These are phyloP conservation scores for Trissonchulus latispiculum DNA, from an alignment of 2,888 invertebrate species.

Conservation along the genomic window DNA sequence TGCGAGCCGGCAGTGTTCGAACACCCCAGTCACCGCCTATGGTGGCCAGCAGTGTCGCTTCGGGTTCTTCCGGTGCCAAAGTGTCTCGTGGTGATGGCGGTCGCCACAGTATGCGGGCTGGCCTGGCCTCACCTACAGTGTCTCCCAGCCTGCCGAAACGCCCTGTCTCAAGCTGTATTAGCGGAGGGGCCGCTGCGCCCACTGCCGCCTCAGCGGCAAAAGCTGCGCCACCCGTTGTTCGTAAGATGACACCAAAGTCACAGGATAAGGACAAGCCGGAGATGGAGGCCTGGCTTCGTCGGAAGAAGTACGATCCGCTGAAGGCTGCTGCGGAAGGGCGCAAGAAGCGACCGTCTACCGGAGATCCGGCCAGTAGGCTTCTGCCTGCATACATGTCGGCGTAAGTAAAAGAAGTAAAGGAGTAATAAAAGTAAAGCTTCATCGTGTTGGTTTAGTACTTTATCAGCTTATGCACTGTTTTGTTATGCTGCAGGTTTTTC, in stretches of 20 bases:
- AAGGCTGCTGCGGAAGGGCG: slow-evolving; percentile 75
- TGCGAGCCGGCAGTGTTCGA: background rate
- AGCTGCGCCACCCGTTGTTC: background rate
- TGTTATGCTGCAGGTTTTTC: too few species aligned
- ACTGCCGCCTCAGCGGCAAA: slow-evolving; percentile 1
- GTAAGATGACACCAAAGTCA: background rate
- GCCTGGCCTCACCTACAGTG: background rate
- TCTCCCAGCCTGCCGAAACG: too few species aligned
- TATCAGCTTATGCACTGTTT: too few species aligned
- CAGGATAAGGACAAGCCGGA: slow-evolving; percentile 39
- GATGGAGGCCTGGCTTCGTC: slow-evolving; percentile 86
- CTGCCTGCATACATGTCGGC: too few species aligned
- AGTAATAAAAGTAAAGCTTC: too few species aligned
- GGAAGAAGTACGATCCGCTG: slow-evolving; percentile 90
- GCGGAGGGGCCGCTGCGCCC: background rate
- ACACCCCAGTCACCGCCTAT: background rate
- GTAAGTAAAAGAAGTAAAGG: too few species aligned
- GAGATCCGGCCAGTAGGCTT: too few species aligned
- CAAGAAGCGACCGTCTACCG: slow-evolving; percentile 46
- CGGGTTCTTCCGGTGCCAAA: too few species aligned
- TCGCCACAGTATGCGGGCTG: background rate
- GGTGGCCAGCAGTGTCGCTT: too few species aligned
- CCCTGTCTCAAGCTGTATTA: too few species aligned
- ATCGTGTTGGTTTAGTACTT: too few species aligned
- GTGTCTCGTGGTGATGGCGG: background rate